These are phyloP conservation scores for Dermolepida albohirtum DNA, from an alignment of 2,888 invertebrate species.

Conservation along the genomic window DNA sequence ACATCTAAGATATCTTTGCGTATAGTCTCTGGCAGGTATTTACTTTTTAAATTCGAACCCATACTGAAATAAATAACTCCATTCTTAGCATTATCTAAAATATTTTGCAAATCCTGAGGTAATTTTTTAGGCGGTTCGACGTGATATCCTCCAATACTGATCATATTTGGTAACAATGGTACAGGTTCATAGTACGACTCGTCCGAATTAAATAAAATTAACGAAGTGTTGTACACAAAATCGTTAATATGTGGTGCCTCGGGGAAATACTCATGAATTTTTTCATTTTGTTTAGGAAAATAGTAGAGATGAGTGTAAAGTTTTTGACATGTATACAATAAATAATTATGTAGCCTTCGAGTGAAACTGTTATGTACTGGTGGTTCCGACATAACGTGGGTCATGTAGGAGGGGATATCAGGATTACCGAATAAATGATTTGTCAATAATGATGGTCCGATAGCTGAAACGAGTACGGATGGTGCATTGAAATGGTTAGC, in stretches of 20 bases:
- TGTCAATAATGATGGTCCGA: conserved; percentile 63
- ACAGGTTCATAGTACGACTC: conserved; percentile 66
- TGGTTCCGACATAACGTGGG: conserved; percentile 63
- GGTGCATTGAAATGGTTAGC: conserved; percentile 58
- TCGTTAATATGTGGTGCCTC: conserved; percentile 52
- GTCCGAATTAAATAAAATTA: conserved; percentile 62
- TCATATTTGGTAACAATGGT: conserved; percentile 68
- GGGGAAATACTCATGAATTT: conserved; percentile 55
- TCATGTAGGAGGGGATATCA: conserved; percentile 66
- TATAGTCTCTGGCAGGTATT: conserved; percentile 68
- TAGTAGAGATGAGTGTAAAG: conserved; percentile 53
- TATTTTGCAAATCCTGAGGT: conserved; percentile 66
- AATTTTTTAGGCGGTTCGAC: conserved; percentile 51
- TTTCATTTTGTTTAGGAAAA: conserved; percentile 50
- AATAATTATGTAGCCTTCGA: conserved; percentile 68
- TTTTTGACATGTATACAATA: conserved; percentile 56
- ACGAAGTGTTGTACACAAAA: conserved; percentile 52
- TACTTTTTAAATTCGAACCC: conserved; percentile 71
- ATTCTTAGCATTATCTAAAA: conserved; percentile 67
- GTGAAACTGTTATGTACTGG: conserved; percentile 66
- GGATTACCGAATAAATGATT: conserved; percentile 66
- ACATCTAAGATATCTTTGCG: conserved; percentile 68
- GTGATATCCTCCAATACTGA: conserved; percentile 72
- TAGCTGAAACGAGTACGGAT: conserved; percentile 59
- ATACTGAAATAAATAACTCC: conserved; percentile 74